Evolutionary conservation across 2,113 vertebrate species (phyloP).

Genomic region (Serinus canaria): DNA sequence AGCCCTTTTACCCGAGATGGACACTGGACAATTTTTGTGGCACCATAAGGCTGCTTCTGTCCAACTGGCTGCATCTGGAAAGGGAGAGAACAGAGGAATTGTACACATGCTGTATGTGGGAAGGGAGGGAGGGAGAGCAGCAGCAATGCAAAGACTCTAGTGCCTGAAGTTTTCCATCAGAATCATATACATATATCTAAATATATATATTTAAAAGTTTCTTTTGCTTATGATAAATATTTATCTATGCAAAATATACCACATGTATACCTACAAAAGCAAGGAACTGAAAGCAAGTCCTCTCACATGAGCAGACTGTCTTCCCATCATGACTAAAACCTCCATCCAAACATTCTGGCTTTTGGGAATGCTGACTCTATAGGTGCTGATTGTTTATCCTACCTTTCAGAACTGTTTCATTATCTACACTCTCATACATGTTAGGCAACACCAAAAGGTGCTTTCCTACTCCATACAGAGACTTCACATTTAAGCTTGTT

Average conservation of each 20-base stretch:
- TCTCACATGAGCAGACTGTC: not conserved
- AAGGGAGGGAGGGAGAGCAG: not conserved
- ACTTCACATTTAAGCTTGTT: not conserved
- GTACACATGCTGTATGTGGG: not conserved
- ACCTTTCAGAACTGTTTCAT: not conserved
- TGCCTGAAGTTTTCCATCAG: not conserved
- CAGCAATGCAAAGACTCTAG: not conserved
- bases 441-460: not conserved
- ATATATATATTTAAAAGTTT: not conserved
- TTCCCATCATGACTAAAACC: not conserved
- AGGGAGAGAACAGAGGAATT: not conserved
- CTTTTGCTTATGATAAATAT: not conserved
- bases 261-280: not conserved
- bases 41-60: slow-evolving; percentile 36
- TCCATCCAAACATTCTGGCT: not conserved
- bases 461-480: not conserved
- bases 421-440: not conserved
- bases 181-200: no score
- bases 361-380: not conserved
- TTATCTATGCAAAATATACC: not conserved
- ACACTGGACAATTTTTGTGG: slow-evolving; percentile 20
- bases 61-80: slow-evolving; percentile 71
- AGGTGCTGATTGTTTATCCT: not conserved
- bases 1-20: slow-evolving; percentile 67
- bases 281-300: not conserved